A percentile compares a stretch with the other conserved stretches of the same genome.
These are phyloP conservation scores for Sciurus niger DNA, from an alignment of 2,113 vertebrate genomes.

Conservation along the genomic window DNA sequence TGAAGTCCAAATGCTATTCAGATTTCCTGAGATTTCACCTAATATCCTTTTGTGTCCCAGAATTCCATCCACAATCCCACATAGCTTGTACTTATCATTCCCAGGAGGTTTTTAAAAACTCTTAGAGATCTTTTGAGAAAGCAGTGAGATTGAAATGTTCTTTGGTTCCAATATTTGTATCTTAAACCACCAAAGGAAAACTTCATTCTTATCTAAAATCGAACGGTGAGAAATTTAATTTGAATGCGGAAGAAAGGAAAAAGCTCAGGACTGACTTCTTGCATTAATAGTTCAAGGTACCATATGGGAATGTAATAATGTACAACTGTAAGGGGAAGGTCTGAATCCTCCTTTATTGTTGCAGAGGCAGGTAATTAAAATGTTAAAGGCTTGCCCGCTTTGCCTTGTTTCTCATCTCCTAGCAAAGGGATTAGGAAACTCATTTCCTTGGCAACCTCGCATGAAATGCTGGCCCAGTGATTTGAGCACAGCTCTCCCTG, in stretches of 20 bases:
- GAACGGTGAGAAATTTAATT: neutral
- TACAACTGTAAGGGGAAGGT: neutral
- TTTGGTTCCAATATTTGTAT: constrained; percentile 28
- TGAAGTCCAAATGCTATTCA: neutral
- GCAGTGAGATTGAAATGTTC: neutral
- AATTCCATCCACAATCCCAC: neutral
- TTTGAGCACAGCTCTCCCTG: neutral
- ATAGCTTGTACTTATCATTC: neutral
- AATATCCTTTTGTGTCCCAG: neutral
- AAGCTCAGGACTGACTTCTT: neutral
- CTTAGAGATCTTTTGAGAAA: constrained; percentile 60
- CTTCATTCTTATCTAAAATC: constrained; percentile 16
- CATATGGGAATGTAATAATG: neutral
- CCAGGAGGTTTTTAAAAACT: constrained; percentile 18
- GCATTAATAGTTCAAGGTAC: constrained; percentile 5
- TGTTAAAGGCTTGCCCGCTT: neutral
- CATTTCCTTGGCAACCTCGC: constrained; percentile 61
- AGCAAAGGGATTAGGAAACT: constrained; percentile 36
- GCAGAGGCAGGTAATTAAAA: constrained; percentile 60
- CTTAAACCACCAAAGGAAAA: constrained; percentile 50
- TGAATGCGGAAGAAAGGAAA: constrained; percentile 62
- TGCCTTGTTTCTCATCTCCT: constrained; percentile 30
- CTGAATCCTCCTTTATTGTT: constrained; percentile 36
- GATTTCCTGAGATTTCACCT: neutral
- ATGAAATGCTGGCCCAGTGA: neutral